Evolutionary conservation across 1,140 invertebrate species (phyloP).

Genomic region (Leptopilina clavipes): DNA sequence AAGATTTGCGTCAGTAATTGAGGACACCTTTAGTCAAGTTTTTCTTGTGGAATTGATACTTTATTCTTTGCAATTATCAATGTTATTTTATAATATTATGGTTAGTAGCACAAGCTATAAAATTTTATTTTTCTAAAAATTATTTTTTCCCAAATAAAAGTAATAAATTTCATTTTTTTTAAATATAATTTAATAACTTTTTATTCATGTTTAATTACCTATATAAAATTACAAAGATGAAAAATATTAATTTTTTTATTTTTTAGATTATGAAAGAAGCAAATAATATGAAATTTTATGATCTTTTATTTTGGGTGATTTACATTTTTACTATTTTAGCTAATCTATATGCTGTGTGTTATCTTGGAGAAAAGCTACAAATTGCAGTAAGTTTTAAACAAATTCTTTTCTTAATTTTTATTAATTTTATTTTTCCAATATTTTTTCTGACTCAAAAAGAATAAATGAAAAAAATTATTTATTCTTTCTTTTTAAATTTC

Average conservation of each 20-base stretch:
- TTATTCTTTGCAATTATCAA: not conserved
- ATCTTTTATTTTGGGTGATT: not conserved
- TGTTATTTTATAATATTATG: not conserved
- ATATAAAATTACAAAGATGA: too few species aligned
- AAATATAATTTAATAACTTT: too few species aligned
- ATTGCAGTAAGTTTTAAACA: not conserved
- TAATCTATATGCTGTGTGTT: conserved; percentile 10
- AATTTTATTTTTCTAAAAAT: too few species aligned
- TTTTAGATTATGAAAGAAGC: not conserved
- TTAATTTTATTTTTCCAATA: not conserved
- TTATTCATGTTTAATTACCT: too few species aligned
- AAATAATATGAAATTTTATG: not conserved
- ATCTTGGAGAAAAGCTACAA: not conserved
- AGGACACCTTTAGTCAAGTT: conserved; percentile 19
- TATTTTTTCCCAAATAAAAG: too few species aligned
- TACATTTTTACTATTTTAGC: not conserved
- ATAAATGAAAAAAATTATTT: not conserved
- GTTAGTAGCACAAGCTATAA: too few species aligned
- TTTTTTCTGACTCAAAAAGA: too few species aligned
- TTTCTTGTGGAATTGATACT: conserved; percentile 13
- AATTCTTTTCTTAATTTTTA: not conserved
- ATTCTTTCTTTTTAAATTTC: too few species aligned
- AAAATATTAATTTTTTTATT: not conserved
- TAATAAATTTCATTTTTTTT: too few species aligned
- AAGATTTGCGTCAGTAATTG: conserved; percentile 28